Evolutionary conservation across 2,797 vertebrate genomes (phyloP), one percentile per base, ranked within the genome.

Genomic region (Xenentodon cancila): DNA sequence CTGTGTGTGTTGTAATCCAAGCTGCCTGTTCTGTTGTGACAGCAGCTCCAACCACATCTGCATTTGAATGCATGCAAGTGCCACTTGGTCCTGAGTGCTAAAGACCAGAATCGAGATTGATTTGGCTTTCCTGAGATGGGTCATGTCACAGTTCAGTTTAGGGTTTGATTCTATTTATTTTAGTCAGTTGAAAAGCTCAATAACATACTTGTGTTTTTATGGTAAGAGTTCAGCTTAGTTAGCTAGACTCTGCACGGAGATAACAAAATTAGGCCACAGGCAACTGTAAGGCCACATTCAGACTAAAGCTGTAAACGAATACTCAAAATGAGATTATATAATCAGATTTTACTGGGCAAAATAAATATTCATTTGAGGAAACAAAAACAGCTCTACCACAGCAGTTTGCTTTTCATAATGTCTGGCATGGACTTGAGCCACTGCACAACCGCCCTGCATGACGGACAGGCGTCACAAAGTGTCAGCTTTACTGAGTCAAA

Each of bases 1-100:
- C 13, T 54, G 37, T 53, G 32, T 40, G 13, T 27, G 40, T 55
- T 44, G 19, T 42, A 55, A 55, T 55, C 37, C 5, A 44, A 55
- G 21, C 8, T 22, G 13, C 15, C 6, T 45, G n/a, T 30, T 57
- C 12, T 57, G 42, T 30, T 57, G 42, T 22, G n/a, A 22, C 22
- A 18, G 8, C n/a, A 11, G 9, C 22, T 18, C n/a, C 5, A 8
- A 43, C 40, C 54, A 40, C 37, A 40, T 13, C n/a, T 11, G 9
- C 4, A 11, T 30, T 30, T 7, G 11, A 25, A n/a, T 25, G 37
- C 12, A 22, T 42, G 3, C 4, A 42, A 8, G 20, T 42, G 19
- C 18, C n/a, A 11, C 17, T 32, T 30, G 3, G 12, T 40, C 37
- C 37, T 40, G 37, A 40, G 37, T 40, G 22, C 7, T 27, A 30